Base-by-base conservation (phyloP, 1,140 invertebrate genomes). In the Drosophila suzukii region DNA sequence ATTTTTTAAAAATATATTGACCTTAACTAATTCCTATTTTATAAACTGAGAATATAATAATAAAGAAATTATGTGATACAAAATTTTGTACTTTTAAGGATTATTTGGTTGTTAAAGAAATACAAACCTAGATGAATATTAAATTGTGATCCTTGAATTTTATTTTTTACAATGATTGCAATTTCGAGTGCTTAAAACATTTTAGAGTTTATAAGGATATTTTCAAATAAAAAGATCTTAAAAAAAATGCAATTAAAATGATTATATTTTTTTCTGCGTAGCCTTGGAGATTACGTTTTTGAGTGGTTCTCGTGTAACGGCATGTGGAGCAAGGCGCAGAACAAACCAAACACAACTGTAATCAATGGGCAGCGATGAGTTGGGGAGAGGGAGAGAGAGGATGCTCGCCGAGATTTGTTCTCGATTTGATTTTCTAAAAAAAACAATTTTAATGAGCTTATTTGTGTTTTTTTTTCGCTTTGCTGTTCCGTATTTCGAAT, bases 401-500 rank as follows among this genome's bases (percentile, higher is more conserved):
- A 51, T 58, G 72, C 63, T 60, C 11, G 20, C 51, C 43, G 30
- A 34, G 41, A 58, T 68, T 78, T 58, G 79, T 72, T 61, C 66
- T 81, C 53, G 71, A 30, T 46, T 68, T 55, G 57, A 36, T 65
- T 50, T 66, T 88, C 85, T 76, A 83, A 82, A 86, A 86, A 67
- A 88, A 84, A 68, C 75, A 70, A 72, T 75, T 74, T 78, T 66
- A 74, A 85, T 67, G 68, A 78, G 89, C 80, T 81, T 89, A 71
- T 71, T 71, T 7, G n/a, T 15, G 15, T 6, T 5, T 7, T n/a
- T 8, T 10, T 47, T 24, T 30, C 72, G 66, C 44, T 67, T 60
- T 76, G 49, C 74, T 75, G 67, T 58, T 65, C 44, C 70, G 61
- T 82, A 70, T 84, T 89, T 84, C 20, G 61, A 84, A 89, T 81